Evolutionary conservation across 2,888 invertebrate genomes (phyloP).

Genomic region (Eledone cirrhosa): DNA sequence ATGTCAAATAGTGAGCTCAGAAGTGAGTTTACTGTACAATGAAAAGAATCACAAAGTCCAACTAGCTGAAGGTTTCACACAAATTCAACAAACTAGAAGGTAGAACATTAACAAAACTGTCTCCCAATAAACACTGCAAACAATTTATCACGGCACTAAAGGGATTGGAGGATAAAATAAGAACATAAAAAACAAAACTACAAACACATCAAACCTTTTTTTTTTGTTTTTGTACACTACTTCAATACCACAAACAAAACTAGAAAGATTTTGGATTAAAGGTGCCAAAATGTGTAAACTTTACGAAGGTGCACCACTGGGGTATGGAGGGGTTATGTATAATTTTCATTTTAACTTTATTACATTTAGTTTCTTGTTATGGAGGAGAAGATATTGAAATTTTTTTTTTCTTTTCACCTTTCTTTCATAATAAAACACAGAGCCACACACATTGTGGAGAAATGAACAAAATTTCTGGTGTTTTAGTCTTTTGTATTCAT

Average conservation of each 20-base stretch:
- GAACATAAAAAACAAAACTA: conserved; percentile 22
- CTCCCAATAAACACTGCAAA: conserved; percentile 27
- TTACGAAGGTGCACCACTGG: conserved; percentile 26
- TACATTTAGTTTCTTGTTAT: background rate
- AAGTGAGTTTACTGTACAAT: conserved; percentile 27
- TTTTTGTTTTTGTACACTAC: conserved; percentile 19
- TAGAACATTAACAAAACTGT: conserved; percentile 29
- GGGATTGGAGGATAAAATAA: background rate
- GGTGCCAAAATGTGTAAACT: conserved; percentile 17
- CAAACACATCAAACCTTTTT: conserved; percentile 27
- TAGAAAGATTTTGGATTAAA: conserved; percentile 23
- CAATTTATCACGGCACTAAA: conserved; percentile 29
- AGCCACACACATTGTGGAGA: too few species aligned
- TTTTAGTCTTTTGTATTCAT: too few species aligned
- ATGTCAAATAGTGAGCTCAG: conserved; percentile 9
- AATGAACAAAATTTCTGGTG: too few species aligned
- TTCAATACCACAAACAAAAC: conserved; percentile 29
- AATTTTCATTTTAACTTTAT: background rate
- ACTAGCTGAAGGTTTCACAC: conserved; percentile 25
- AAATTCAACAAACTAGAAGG: conserved; percentile 27
- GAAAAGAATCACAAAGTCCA: conserved; percentile 26
- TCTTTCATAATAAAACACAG: too few species aligned
- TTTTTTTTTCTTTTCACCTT: too few species aligned
- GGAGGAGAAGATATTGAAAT: too few species aligned
- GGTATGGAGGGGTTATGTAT: conserved; percentile 19